These are phyloP conservation scores for Saccostrea echinata DNA, from an alignment of 1,140 invertebrate genomes.

Conservation along the genomic window DNA sequence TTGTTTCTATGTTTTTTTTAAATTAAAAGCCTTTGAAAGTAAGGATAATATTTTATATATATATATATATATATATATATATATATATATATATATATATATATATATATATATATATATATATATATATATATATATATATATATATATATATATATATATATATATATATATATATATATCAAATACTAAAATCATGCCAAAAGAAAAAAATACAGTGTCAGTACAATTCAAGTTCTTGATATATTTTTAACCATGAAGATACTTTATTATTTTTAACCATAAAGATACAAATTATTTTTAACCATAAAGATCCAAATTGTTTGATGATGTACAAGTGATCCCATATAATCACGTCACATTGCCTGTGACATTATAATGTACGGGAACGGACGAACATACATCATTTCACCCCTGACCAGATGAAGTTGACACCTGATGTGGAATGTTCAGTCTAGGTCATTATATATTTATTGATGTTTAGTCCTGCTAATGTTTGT, in stretches of 20 bases:
- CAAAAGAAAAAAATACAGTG: neutral
- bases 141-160: too few species aligned
- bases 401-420: neutral
- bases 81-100: too few species aligned
- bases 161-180: too few species aligned
- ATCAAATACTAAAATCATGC: too few species aligned
- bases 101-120: too few species aligned
- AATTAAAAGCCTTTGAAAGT: too few species aligned
- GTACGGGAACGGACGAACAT: neutral
- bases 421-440: slow-evolving; percentile 32
- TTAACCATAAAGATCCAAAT: neutral
- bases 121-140: too few species aligned
- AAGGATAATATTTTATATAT: too few species aligned
- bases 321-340: slow-evolving; percentile 14
- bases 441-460: neutral
- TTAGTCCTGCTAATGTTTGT: neutral
- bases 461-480: slow-evolving; percentile 36
- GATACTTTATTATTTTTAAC: too few species aligned
- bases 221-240: neutral
- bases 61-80: too few species aligned
- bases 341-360: neutral
- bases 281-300: slow-evolving; percentile 13
- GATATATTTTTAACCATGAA: neutral
- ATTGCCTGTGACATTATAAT: neutral
- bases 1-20: too few species aligned